Percentiles rank a stretch among this genome's conserved stretches.
phyloP scores from a whole-genome alignment of 1,140 invertebrate genomes.

The Hyposmocoma kahamanoa region DNA sequence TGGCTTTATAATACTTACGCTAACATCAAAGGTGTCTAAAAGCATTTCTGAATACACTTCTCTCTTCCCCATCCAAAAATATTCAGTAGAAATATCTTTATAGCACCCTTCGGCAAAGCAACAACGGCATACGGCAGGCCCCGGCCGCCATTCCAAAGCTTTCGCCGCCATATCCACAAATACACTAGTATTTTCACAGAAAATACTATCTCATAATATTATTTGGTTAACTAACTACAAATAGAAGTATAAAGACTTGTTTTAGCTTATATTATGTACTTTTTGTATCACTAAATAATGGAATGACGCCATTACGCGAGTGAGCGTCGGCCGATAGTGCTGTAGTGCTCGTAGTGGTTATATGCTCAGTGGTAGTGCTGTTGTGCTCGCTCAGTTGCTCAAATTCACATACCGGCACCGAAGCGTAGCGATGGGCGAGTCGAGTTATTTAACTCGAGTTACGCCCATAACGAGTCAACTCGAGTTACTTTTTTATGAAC shows the following conservation, averaged over 20 bases:
- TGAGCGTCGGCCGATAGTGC: background rate
- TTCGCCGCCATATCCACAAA: constrained; percentile 49
- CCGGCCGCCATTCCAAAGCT: constrained; percentile 53
- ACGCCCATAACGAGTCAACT: too few species aligned
- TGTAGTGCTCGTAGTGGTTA: too few species aligned
- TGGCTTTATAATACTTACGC: constrained; percentile 30
- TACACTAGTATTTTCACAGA: constrained; percentile 31
- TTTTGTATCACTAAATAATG: constrained; percentile 9
- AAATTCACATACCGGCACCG: too few species aligned
- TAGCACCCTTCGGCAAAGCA: constrained; percentile 60
- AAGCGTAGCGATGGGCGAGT: too few species aligned
- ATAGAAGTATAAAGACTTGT: constrained; percentile 4
- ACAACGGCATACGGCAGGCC: constrained; percentile 57
- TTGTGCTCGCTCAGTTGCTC: too few species aligned
- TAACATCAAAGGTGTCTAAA: constrained; percentile 41
- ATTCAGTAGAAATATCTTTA: constrained; percentile 65
- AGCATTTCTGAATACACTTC: constrained; percentile 64
- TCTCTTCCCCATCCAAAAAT: constrained; percentile 65
- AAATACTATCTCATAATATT: constrained; percentile 37
- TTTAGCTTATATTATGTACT: constrained; percentile 4
- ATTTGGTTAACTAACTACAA: constrained; percentile 23
- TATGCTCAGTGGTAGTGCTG: too few species aligned
- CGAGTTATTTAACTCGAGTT: too few species aligned
- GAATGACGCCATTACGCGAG: constrained; percentile 9
- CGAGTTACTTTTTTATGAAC: too few species aligned